Base-by-base conservation (phyloP, 2,797 vertebrate species). In the Borostomias antarcticus region DNA sequence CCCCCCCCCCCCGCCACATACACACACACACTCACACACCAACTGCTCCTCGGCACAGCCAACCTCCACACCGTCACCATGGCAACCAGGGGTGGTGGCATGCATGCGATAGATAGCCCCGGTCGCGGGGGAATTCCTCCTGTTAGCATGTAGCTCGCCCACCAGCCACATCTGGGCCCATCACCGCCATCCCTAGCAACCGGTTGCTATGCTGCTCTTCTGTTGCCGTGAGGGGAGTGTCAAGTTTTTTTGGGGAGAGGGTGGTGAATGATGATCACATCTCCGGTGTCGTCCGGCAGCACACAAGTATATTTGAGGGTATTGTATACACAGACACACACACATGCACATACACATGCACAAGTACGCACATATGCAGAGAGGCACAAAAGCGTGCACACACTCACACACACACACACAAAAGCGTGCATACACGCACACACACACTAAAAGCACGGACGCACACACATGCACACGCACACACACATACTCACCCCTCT, bases 151-250 rank as follows among this genome's bases (percentile, higher is more conserved):
- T 40, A 28, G 15, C 21, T 56, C 13, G 37, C 33, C 48, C 56
- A 53, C 51, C 23, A 29, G 35, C 13, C 47, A 33, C 32, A 62
- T 66, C 58, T 59, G 56, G 68, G 63, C 77, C 51, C 52, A 73
- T 47, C 5, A 47, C 67, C 70, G 50, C 40, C 19, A 50, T 72
- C 70, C 76, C 68, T 74, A 72, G 70, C 70, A 81, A 76, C 79
- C 54, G 47, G 70, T 71, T 66, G 64, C 70, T 68, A 69, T 64
- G 70, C 58, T 25, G 35, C n/a, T n/a, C n/a, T 47, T 13, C 43
- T 1, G 32, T 68, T 60, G 26, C 66, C 65, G 53, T 60, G 47
- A 19, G 33, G 30, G 23, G 57, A 52, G 37, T 58, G 64, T 17
- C 54, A 51, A 33, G 30, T 26, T 50, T 40, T 59, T 43, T 26